Evolutionary conservation across 1,140 invertebrate species (phyloP).

Genomic region (Chrysoperla carnea): DNA sequence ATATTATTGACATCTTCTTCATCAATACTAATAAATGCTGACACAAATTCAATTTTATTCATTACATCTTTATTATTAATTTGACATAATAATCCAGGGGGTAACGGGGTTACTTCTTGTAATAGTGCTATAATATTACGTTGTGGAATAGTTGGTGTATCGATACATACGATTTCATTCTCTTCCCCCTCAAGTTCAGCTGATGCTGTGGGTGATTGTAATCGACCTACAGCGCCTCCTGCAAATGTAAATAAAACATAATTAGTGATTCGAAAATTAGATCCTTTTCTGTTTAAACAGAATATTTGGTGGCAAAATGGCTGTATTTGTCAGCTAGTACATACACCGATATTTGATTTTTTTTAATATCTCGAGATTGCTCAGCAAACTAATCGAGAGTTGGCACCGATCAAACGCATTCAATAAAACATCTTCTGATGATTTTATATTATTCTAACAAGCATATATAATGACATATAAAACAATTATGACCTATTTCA

Average conservation of each 20-base stretch:
- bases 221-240: constrained; percentile 29
- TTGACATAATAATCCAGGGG: constrained; percentile 22
- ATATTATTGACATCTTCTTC: constrained; percentile 26
- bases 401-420: too few species aligned
- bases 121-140: constrained; percentile 40
- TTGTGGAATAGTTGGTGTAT: constrained; percentile 43
- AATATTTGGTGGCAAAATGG: too few species aligned
- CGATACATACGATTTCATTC: constrained; percentile 44
- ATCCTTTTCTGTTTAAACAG: too few species aligned
- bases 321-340: too few species aligned
- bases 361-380: too few species aligned
- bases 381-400: too few species aligned
- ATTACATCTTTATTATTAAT: constrained; percentile 4
- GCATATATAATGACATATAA: too few species aligned
- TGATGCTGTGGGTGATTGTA: constrained; percentile 36
- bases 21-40: constrained; percentile 40
- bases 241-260: not conserved
- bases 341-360: too few species aligned
- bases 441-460: too few species aligned
- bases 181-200: constrained; percentile 54
- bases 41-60: constrained; percentile 22
- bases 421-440: too few species aligned
- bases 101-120: constrained; percentile 31
- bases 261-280: too few species aligned
- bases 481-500: too few species aligned